Conservation (phyloP, 2,797 vertebrate species). For the Chaetodon trifasciatus region DNA sequence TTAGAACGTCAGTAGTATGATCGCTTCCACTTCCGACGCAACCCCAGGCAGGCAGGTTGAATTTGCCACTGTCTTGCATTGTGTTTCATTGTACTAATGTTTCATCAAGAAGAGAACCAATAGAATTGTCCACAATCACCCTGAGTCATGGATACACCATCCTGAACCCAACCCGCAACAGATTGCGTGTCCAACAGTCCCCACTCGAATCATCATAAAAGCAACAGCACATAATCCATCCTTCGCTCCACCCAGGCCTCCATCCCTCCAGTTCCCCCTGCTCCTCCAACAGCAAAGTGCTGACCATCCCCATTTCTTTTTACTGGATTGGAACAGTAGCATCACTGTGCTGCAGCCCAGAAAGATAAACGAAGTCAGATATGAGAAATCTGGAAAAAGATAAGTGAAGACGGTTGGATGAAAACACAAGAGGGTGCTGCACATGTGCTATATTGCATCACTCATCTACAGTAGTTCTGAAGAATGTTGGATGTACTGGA, state of each 20-base stretch:
- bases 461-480: neutral
- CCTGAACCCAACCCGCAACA: neutral
- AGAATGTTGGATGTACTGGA: neutral
- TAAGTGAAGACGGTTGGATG: neutral
- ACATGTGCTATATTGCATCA: conserved; percentile 15
- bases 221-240: conserved; percentile 29
- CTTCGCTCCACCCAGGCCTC: conserved; percentile 37
- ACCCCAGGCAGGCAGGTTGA: conserved; percentile 30
- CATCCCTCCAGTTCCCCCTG: conserved; percentile 2
- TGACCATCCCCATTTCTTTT: neutral
- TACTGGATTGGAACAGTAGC: neutral
- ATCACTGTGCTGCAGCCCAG: neutral
- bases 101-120: conserved; percentile 18
- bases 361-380: neutral
- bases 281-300: neutral
- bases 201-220: conserved; percentile 23
- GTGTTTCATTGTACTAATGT: conserved; percentile 20
- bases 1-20: conserved; percentile 39
- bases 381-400: neutral
- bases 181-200: conserved; percentile 19
- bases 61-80: conserved; percentile 35
- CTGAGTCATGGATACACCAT: conserved; percentile 28
- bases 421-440: neutral
- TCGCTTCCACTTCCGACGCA: conserved; percentile 58
- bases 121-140: neutral